Evolutionary conservation across 2,888 invertebrate species (phyloP), one percentile per base, ranked within the genome.

Genomic region (Epinotia nisella): DNA sequence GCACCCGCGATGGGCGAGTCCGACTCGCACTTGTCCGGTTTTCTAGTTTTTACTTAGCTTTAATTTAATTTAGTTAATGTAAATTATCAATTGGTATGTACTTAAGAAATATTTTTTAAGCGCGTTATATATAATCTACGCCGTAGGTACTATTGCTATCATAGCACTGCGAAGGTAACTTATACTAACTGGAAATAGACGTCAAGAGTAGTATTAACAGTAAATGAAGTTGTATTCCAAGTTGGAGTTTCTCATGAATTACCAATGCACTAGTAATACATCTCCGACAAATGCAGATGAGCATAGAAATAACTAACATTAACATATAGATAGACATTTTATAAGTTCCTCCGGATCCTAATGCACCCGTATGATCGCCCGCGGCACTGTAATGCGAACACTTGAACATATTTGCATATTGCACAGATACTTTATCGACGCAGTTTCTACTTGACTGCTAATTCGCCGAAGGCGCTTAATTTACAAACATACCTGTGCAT

Each of bases 331-430:
- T 73, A 64, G 68, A 64, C 69, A 41, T 69, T 69, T 69, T 73
- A 68, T 62, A 62, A 60, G 55, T 49, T 51, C 39, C 21, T 4
- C 29, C 11, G 56, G 29, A 68, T 56, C 15, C 56, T 72, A 56
- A 71, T 71, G 71, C 60, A 66, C 24, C 65, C 67, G 58, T 51
- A 67, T 64, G 65, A 76, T 77, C 64, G 80, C 85, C 78, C 24
- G 65, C 77, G 82, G 84, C 80, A 35, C 35, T 35, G n/a, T 49
- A 65, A 79, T 81, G 81, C 81, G 78, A 76, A 79, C 79, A 80
- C 78, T 77, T 76, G 76, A 77, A 80, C 41, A 17, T 72, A 87
- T 87, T 87, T 84, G 82, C 88, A 88, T 88, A 82, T 81, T 83
- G 81, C 81, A 81, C 80, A 79, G 77, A 77, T 85, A 86, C 85